Base-by-base conservation (phyloP, 2,797 vertebrate genomes). In the Tolypeutes matacus region DNA sequence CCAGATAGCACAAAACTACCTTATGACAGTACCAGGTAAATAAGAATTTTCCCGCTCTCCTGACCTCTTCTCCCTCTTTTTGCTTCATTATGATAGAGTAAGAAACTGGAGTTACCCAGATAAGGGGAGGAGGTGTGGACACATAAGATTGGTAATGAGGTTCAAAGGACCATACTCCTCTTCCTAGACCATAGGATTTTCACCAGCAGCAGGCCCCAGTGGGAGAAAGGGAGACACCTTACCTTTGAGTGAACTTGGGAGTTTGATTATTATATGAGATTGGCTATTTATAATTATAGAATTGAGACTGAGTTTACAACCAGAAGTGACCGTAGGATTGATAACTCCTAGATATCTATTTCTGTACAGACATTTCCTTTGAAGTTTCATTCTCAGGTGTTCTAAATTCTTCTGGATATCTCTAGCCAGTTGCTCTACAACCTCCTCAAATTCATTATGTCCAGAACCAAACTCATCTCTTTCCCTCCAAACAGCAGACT, bases 321-420 rank as follows among this genome's bases (percentile, higher is more conserved):
- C 29, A 23, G 53, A 81, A 84, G 39, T 88, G 36, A 34, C n/a
- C 34, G 11, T 0, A 31, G 21, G 85, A 56, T 7, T 5, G 34
- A 75, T 36, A 67, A 87, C 39, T 34, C 49, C 15, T 46, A 69
- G 42, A 15, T 81, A 29, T 60, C 77, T 77, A 39, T 69, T 95
- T 67, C 42, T 10, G 20, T 18, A 60, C 20, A 51, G 18, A 73
- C 67, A 82, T 95, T 34, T 86, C n/a, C 73, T 76, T 36, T 27
- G 49, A 42, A 46, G 64, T 95, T 96, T 87, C 42, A 60, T 67
- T 95, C 76, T 92, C 75, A 69, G 7, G 21, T 60, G 17, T n/a
- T 46, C 62, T 73, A 77, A 25, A 91, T 21, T 60, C 42, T 78
- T n/a, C 4, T 27, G 25, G 53, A n/a, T n/a, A 64, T 88, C 42